Evolutionary conservation across 2,797 vertebrate genomes (phyloP).

Genomic region (Cryptoprocta ferox): DNA sequence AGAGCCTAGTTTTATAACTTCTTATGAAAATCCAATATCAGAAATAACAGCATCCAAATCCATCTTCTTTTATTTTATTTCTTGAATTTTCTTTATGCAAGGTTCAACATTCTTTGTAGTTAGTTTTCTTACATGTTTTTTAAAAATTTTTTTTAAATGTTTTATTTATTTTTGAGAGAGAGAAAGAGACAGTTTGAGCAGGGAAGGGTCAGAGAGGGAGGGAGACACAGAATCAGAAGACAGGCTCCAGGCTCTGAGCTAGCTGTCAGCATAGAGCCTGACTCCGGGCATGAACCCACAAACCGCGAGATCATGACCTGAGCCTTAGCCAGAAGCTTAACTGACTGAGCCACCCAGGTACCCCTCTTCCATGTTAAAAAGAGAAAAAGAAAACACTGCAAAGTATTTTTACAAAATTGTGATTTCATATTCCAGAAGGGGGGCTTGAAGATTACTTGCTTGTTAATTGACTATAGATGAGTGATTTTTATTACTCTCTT

Average conservation of each 20-base stretch:
- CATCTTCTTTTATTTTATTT: conserved; percentile 7
- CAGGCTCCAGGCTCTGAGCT: no score
- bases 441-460: not conserved
- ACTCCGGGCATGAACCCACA: no score
- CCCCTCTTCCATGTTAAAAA: not conserved
- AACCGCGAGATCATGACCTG: no score
- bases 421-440: conserved; percentile 16
- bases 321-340: no score
- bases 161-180: no score
- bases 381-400: not conserved
- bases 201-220: no score
- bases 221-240: no score
- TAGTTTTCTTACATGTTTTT: not conserved
- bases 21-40: not conserved
- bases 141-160: no score
- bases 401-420: not conserved
- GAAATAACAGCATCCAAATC: not conserved
- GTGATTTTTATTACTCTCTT: not conserved
- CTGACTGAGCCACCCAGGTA: no score
- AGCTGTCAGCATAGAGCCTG: no score
- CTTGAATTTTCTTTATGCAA: not conserved
- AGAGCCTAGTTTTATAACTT: not conserved
- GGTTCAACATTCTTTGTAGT: not conserved
- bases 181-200: no score
- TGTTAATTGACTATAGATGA: not conserved